phyloP scores from a whole-genome alignment of 1,140 invertebrate genomes.

The Platorchestia sp. region DNA sequence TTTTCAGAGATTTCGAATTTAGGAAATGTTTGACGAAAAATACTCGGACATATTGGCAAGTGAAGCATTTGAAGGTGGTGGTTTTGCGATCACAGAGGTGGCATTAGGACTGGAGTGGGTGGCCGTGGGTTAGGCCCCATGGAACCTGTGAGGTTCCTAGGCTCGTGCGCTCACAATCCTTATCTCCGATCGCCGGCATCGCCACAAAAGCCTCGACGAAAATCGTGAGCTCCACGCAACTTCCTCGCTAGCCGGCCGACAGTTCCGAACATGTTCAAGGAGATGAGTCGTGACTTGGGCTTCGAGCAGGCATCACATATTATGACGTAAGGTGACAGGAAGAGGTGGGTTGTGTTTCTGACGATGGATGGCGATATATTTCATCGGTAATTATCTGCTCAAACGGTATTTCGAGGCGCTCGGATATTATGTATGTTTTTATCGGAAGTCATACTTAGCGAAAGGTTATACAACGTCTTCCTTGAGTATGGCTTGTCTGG shows the following conservation, averaged over 20 bases:
- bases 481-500: background rate
- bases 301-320: constrained; percentile 48
- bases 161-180: constrained; percentile 54
- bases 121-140: constrained; percentile 47
- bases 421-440: background rate
- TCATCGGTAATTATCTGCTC: constrained; percentile 49
- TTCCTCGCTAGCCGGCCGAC: constrained; percentile 52
- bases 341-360: constrained; percentile 52
- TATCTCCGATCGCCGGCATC: constrained; percentile 50
- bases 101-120: constrained; percentile 41
- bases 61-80: background rate
- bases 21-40: background rate
- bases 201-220: constrained; percentile 52
- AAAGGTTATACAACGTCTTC: background rate
- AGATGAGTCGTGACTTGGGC: constrained; percentile 51
- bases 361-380: constrained; percentile 54
- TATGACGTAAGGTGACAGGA: constrained; percentile 51
- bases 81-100: constrained; percentile 32
- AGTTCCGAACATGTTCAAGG: constrained; percentile 51
- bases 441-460: background rate
- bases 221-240: constrained; percentile 52
- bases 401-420: background rate
- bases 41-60: background rate
- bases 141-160: constrained; percentile 21
- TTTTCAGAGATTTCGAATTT: background rate